Evolutionary conservation across 2,797 vertebrate species (phyloP), one percentile per base, ranked within the genome.

Genomic region (Pseudochirops cupreus): DNA sequence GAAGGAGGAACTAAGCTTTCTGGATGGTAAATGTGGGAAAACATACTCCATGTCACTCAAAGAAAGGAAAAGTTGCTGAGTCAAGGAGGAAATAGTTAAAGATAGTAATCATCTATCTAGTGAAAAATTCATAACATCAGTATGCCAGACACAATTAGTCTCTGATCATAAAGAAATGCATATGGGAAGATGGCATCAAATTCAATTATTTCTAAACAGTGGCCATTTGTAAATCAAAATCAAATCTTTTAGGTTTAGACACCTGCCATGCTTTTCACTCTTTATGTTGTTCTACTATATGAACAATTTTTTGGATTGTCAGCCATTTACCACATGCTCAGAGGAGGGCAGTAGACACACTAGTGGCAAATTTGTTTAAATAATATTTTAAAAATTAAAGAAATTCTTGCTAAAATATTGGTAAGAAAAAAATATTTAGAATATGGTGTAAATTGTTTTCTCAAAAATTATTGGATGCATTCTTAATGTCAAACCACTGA

Each of bases 331-430:
- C 96, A 94, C 95, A 92, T 97, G 95, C 90, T 96, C 50, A 59
- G 16, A 91, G 91, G 94, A 93, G 12, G 7, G 6, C 50, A 90
- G 5, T 92, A 91, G 90, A 93, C 54, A 95, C 58, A 46, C 46
- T 56, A 21, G 62, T 93, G 55, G 91, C 91, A 31, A 58, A 56
- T 94, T 96, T 95, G 31, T 93, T 97, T 95, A 96, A 96, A 92
- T 16, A 94, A 1, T 82, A 46, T 92, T 94, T 67, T n/a, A 33
- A 91, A 96, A 94, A 91, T 95, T 52, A 53, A 56, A 28, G 74
- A 90, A 39, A 93, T 94, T 18, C 0, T 74, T 92, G 7, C 59
- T 93, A 94, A 82, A 74, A 3, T 56, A n/a, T 93, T 57, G 28
- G 26, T 94, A 18, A n/a, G 7, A 1, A 26, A n/a, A 52, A 74